A percentile compares a stretch with the other conserved stretches of the same genome.
Conservation (phyloP, 2,797 vertebrate species). For the Bryconaethiops microstoma region DNA sequence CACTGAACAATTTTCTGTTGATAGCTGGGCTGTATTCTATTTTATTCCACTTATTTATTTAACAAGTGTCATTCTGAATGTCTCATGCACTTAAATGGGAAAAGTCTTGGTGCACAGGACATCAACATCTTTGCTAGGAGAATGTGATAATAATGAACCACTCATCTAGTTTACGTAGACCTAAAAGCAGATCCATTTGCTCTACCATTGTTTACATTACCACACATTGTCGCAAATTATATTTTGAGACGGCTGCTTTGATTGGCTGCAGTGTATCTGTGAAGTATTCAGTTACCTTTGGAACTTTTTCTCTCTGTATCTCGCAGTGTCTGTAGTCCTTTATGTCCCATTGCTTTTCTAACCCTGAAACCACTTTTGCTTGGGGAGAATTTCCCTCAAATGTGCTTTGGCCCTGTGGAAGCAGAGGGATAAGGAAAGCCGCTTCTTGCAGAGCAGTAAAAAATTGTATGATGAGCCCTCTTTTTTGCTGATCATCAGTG, state of each 20-base stretch:
- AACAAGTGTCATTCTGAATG: conserved; percentile 8
- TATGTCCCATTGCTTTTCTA: not conserved
- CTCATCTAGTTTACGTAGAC: conserved; percentile 39
- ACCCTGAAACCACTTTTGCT: conserved; percentile 3
- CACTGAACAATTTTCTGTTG: not conserved
- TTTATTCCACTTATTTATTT: conserved; percentile 20
- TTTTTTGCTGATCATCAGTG: conserved; percentile 42
- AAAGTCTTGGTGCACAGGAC: conserved; percentile 31
- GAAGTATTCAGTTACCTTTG: conserved; percentile 49
- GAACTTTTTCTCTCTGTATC: conserved; percentile 12
- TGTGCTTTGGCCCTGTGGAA: conserved; percentile 26
- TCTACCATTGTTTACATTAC: conserved; percentile 73
- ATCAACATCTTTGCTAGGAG: conserved; percentile 44
- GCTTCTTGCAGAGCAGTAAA: conserved; percentile 31
- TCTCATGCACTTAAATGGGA: conserved; percentile 23
- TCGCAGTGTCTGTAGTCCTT: conserved; percentile 14
- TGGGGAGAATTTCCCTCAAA: conserved; percentile 34
- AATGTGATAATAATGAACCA: conserved; percentile 48
- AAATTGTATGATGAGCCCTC: conserved; percentile 8
- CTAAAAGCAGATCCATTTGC: conserved; percentile 67
- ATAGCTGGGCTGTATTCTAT: not conserved
- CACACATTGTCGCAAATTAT: conserved; percentile 70
- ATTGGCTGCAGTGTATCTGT: conserved; percentile 43
- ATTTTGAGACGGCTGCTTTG: conserved; percentile 58
- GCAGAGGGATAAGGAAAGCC: not conserved